Base-by-base conservation (phyloP, 1,140 invertebrate species). In the Nasonia vitripennis region DNA sequence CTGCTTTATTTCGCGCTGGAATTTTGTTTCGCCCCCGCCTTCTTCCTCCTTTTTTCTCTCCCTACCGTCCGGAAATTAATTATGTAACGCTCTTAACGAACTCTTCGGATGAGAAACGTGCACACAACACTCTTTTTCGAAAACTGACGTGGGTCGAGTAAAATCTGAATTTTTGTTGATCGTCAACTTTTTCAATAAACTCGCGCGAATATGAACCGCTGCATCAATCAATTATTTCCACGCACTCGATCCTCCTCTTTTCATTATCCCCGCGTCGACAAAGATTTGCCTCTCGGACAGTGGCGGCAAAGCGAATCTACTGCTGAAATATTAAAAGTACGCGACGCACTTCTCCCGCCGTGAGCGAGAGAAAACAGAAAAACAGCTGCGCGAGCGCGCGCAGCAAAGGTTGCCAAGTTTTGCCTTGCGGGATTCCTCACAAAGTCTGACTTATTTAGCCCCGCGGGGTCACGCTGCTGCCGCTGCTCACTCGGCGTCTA, bases 391-490 rank as follows among this genome's bases (percentile, higher is more conserved):
- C 86, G 48, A 37, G 34, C 34, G 34, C 34, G 62, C 55, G 62
- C 55, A 34, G 86, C 55, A 86, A 89, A 90, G 88, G 90, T 91
- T 89, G 89, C 87, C 79, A 90, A 90, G 89, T 91, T 92, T 90
- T 77, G 84, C 88, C 78, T 78, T 85, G 88, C 55, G 86, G 87
- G 89, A 92, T 92, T 91, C 89, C 88, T 91, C 90, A 89, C 89
- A 92, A 90, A 92, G 89, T 90, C 90, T 90, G 91, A 91, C 91
- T 93, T 92, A 92, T 91, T 93, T 92, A 91, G 89, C 89, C 89
- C 77, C 31, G 7, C 41, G 20, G 48, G 88, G 88, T 88, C 81
- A 84, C 87, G 82, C 82, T 7, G 34, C 23, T 3, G 34, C 5
- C 34, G 34, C 5, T 55, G 51, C 51, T 55, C 51, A 55, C 51